A percentile compares a stretch with the other conserved stretches of the same genome.
These are phyloP conservation scores for Sarcophaga peregrina DNA, from an alignment of 1,140 invertebrate genomes.

Conservation along the genomic window DNA sequence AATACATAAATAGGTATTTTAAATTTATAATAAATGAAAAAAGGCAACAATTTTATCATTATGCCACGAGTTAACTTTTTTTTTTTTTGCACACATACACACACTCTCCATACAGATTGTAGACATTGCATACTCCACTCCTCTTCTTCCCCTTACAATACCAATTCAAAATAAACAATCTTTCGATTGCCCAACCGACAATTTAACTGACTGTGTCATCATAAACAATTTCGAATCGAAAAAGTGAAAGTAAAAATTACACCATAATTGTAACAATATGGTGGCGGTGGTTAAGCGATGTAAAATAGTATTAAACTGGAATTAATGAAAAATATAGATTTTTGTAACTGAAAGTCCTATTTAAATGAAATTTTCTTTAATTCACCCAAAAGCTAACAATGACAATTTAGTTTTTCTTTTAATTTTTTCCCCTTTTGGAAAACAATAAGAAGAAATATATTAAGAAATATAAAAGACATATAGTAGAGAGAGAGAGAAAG, in stretches of 20 bases:
- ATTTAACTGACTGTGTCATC: not conserved
- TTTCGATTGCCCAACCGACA: not conserved
- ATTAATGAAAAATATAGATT: no score
- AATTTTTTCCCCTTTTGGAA: not conserved
- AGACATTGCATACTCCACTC: not conserved
- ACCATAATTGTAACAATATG: not conserved
- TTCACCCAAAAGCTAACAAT: conserved; percentile 16
- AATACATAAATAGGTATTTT: no score
- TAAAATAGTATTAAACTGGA: no score
- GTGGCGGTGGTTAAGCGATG: no score
- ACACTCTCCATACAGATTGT: not conserved
- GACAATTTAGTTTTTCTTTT: conserved; percentile 33
- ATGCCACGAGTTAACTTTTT: conserved; percentile 32
- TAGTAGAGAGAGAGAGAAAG: conserved; percentile 17
- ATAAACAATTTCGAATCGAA: not conserved
- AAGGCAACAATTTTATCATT: not conserved
- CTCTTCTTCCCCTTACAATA: not conserved
- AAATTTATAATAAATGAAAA: no score
- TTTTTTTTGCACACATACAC: not conserved
- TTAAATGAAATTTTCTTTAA: not conserved
- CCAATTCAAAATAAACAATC: conserved; percentile 9
- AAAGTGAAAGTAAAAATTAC: conserved; percentile 32
- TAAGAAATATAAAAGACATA: not conserved
- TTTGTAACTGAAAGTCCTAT: not conserved
- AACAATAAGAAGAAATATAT: not conserved